phyloP scores from a whole-genome alignment of 1,140 invertebrate genomes.

The Diorhabda elongata region DNA sequence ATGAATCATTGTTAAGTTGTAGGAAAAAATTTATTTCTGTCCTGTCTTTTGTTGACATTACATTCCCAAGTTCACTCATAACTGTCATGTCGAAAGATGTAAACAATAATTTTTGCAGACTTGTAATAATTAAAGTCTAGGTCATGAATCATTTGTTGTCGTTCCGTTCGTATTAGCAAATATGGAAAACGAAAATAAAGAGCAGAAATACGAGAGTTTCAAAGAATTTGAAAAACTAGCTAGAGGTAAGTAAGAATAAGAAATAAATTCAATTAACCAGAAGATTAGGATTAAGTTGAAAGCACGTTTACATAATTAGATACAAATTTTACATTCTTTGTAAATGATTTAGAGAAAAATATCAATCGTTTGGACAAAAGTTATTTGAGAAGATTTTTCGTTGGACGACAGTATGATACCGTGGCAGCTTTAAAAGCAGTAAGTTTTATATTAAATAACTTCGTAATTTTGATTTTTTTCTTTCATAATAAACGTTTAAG shows the following conservation, averaged over 20 bases:
- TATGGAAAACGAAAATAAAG: slow-evolving; percentile 11
- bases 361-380: slow-evolving; percentile 10
- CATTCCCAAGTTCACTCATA: neutral
- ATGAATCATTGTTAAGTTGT: too few relatives aligned
- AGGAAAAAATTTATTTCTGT: neutral
- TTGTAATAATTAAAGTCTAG: too few relatives aligned
- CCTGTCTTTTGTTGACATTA: neutral
- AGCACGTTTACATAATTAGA: too few relatives aligned
- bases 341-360: slow-evolving; percentile 13
- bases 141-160: too few relatives aligned
- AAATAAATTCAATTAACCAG: too few relatives aligned
- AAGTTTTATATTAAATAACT: slow-evolving; percentile 2
- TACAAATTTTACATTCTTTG: neutral
- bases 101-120: neutral
- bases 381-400: slow-evolving; percentile 10
- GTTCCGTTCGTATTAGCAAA: neutral
- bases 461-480: neutral
- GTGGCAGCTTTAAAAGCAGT: slow-evolving; percentile 13
- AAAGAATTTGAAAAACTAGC: slow-evolving; percentile 10
- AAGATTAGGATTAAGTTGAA: too few relatives aligned
- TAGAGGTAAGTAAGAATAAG: too few relatives aligned
- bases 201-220: neutral
- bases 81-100: neutral
- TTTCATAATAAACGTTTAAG: neutral
- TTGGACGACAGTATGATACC: slow-evolving; percentile 8